phyloP scores from a whole-genome alignment of 2,113 vertebrate genomes.

The Hoplias malabaricus region DNA sequence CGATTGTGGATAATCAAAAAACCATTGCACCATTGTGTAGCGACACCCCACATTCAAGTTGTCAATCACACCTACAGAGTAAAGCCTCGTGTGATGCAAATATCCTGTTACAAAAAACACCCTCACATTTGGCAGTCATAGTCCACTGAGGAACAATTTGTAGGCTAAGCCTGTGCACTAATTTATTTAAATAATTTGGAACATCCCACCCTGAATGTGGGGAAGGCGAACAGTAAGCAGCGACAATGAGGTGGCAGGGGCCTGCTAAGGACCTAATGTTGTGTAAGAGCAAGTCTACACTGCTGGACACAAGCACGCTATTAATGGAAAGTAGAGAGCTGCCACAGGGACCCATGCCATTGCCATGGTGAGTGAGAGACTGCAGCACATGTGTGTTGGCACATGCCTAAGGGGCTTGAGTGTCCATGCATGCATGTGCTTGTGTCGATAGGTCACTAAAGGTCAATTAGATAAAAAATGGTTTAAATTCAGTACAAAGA shows the following conservation, averaged over 20 bases:
- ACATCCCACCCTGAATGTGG: neutral
- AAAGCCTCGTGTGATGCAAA: constrained; percentile 27
- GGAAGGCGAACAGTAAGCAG: neutral
- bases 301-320: constrained; percentile 45
- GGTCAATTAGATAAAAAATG: neutral
- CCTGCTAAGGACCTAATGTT: constrained; percentile 9
- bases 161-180: neutral
- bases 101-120: constrained; percentile 22
- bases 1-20: neutral
- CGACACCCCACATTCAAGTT: constrained; percentile 31
- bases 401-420: neutral
- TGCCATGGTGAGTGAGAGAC: constrained; percentile 27
- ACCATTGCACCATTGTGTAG: constrained; percentile 2
- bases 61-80: constrained; percentile 26
- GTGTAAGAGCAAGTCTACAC: constrained; percentile 7
- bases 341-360: constrained; percentile 1
- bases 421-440: neutral
- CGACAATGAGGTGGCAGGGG: neutral
- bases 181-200: neutral
- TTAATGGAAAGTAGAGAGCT: constrained; percentile 35
- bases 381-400: constrained; percentile 24
- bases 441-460: neutral
- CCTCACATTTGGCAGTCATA: constrained; percentile 32
- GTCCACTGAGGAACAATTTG: neutral
- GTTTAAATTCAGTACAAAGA: neutral